Evolutionary conservation across 2,797 vertebrate species (phyloP).

Genomic region (Potorous gilbertii): DNA sequence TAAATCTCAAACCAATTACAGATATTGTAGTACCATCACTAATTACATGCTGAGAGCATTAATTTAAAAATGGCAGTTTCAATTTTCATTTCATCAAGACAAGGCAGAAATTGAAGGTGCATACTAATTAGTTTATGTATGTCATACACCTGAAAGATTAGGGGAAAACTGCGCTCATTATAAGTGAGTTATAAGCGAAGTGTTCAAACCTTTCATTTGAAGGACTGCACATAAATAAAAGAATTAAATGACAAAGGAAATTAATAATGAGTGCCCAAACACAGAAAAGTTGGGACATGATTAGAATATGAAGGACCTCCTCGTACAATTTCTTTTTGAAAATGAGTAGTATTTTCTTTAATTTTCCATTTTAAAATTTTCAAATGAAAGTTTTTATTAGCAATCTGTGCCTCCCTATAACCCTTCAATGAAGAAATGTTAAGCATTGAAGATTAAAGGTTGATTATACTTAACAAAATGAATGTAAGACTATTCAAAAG

Average conservation of each 20-base stretch:
- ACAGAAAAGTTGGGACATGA: constrained; percentile 59
- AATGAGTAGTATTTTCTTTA: background rate
- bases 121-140: constrained; percentile 79
- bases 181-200: constrained; percentile 73
- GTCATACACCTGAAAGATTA: constrained; percentile 80
- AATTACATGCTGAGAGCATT: constrained; percentile 79
- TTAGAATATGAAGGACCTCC: constrained; percentile 47
- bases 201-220: constrained; percentile 72
- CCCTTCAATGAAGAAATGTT: background rate
- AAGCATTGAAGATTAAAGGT: background rate
- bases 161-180: constrained; percentile 69
- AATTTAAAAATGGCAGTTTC: constrained; percentile 84
- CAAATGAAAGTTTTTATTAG: background rate
- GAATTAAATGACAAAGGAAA: constrained; percentile 76
- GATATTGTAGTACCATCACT: constrained; percentile 78
- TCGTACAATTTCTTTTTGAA: constrained; percentile 56
- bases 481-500: background rate
- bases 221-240: constrained; percentile 77
- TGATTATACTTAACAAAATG: background rate
- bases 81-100: constrained; percentile 81
- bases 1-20: constrained; percentile 80
- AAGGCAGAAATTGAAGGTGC: constrained; percentile 80
- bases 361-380: background rate
- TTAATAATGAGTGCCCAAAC: constrained; percentile 70
- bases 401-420: background rate